Evolutionary conservation across 1,140 invertebrate genomes (phyloP), one percentile per base, ranked within the genome.

Genomic region (Caenorhabditis brenneri): DNA sequence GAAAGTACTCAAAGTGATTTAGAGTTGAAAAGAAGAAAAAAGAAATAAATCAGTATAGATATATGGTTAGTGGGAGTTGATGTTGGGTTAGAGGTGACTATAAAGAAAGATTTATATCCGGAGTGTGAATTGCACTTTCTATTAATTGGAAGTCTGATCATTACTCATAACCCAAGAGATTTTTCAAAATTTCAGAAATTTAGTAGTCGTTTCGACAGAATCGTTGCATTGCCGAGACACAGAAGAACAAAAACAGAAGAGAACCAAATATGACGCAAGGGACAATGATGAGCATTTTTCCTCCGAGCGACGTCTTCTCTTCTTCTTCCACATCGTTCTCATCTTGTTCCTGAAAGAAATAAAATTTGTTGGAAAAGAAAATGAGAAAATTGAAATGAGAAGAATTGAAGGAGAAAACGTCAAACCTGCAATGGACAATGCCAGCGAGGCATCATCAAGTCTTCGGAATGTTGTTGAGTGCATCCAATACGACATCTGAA

Each of bases 361-460:
- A 27, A 48, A 29, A 46, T 31, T 33, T 16, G 39, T 31, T 31
- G 16, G n/a, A 24, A 15, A 51, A n/a, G n/a, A n/a, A n/a, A 29
- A 29, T 60, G 55, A 12, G 12, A 39, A n/a, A 49, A 58, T 81
- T 31, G 27, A 31, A 58, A 49, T 16, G 3, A 27, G 36, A 53
- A 36, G 55, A 10, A 81, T 24, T 12, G 53, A 36, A 2, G 36
- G n/a, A 15, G 58, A 65, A 65, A 65, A 27, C 27, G 33, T 42
- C 39, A 31, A 31, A 82, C 81, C 81, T 82, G 81, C 60, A 65
- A 29, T 7, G 81, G 81, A 74, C 81, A 82, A n/a, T 82, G 81
- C 81, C 81, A 82, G 19, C 81, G 55, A 5, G 81, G 81, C 81
- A 82, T 82, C 81, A 82, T 82, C 46, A 82, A 36, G 29, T 82